Base-by-base conservation (phyloP, 2,888 invertebrate genomes). In the Eucera pruinosa region DNA sequence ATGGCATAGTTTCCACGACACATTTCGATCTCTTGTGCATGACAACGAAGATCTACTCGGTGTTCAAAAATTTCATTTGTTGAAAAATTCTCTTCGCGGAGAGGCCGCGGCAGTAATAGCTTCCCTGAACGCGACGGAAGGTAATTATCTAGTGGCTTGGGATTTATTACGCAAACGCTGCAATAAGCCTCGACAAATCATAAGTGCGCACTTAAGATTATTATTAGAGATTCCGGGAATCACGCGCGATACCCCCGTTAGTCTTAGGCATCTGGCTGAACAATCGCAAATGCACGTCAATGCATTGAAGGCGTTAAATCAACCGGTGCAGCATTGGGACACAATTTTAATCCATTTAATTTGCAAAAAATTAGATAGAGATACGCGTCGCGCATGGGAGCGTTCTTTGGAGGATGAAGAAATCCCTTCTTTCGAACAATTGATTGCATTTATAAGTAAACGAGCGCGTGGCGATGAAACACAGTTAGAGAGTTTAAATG, bases 401-500 rank as follows among this genome's bases (percentile, higher is more conserved):
- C 47, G 55, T 5, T 57, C 55, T 0, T 36, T 66, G n/a, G 66
- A 66, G 5, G 25, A 57, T 6, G 45, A 66, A 0, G 66, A 55
- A 18, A 55, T 55, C 1, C 57, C 66, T 25, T 0, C 1, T 55
- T 66, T 7, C n/a, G 1, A 23, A 13, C 41, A 36, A 13, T 15
- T 60, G 2, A 3, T 47, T 15, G 20, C 7, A 7, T 61, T 47
- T n/a, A 36, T 61, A 7, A 33, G 15, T 1, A 48, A 61, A 5
- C 60, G 23, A 1, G 45, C 60, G 4, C 47, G 47, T 0, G 60
- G 47, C 0, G 60, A 61, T 7, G 60, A 61, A 15, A 9, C 15
- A 1, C 33, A 0, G 4, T 3, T 0, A 5, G 47, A 61, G 5
- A 25, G 0, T 25, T 39, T 15, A n/a, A 55, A 41, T 25, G 1